Evolutionary conservation across 2,797 vertebrate species (phyloP).

Genomic region (Typhlichthys eigenmanni): DNA sequence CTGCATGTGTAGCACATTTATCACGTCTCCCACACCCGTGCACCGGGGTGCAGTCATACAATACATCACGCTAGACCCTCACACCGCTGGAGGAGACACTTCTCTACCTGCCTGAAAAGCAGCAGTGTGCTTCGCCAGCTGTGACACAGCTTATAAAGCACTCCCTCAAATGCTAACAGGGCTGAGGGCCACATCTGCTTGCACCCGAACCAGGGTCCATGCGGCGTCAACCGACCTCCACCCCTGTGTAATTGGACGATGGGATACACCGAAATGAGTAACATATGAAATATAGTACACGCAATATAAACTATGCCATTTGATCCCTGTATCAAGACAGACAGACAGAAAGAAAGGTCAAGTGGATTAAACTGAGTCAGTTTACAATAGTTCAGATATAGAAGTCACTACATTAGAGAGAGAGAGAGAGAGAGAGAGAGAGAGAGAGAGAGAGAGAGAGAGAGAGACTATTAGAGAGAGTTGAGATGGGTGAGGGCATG

Average conservation of each 20-base stretch:
- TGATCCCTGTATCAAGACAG: neutral
- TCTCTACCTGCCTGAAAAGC: too few relatives aligned
- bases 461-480: neutral
- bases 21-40: conserved; percentile 41
- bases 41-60: conserved; percentile 32
- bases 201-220: too few relatives aligned
- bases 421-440: conserved; percentile 1
- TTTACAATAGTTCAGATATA: conserved; percentile 31
- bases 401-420: conserved; percentile 37
- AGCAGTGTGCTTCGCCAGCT: too few relatives aligned
- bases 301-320: too few relatives aligned
- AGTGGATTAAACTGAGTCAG: conserved; percentile 20
- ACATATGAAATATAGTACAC: too few relatives aligned
- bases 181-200: too few relatives aligned
- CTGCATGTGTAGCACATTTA: conserved; percentile 62
- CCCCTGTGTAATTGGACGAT: too few relatives aligned
- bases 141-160: too few relatives aligned
- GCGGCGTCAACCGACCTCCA: too few relatives aligned
- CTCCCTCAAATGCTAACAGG: too few relatives aligned
- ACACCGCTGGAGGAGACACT: too few relatives aligned
- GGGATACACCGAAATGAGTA: too few relatives aligned
- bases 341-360: conserved; percentile 32
- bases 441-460: conserved; percentile 5
- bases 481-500: conserved; percentile 52
- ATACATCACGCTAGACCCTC: conserved; percentile 2